Base-by-base conservation (phyloP, 2,113 vertebrate genomes). In the Alosa alosa region DNA sequence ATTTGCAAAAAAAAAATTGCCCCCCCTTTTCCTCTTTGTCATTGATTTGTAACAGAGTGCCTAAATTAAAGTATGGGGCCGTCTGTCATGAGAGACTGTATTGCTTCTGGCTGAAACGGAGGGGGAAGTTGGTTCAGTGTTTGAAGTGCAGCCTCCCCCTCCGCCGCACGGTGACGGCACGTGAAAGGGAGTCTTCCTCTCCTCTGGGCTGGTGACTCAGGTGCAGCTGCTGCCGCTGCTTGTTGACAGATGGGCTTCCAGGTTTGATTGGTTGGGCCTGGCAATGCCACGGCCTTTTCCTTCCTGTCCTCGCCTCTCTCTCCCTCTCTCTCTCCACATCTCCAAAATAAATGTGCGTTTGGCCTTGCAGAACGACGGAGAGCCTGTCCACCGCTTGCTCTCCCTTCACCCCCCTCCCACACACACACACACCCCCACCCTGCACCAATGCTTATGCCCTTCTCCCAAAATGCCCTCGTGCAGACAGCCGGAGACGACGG, bases 151-250 rank as follows among this genome's bases (percentile, higher is more conserved):
- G 60, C 25, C 68, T 36, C 31, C 68, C 31, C 68, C 31, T 75
- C 25, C 68, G 4, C 68, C 9, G 31, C 1, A 9, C 18, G 68
- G 4, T 75, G 68, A 75, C 31, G 68, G 68, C 25, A 15, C 2
- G 11, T 11, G 31, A 31, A 31, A 31, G 25, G 68, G 68, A 75
- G 68, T 75, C 68, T 75, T 75, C 68, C 31, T 75, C 25, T 75
- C 10, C 60, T 64, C 52, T 57, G 52, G 18, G 20, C 4, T 4
- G 17, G 5, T 85, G 86, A 88, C 86, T 88, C 86, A 86, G 86
- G 87, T 92, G 89, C 89, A 88, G 88, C 68, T 84, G 57, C 72
- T 75, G 55, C 64, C 3, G 22, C 47, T 46, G 81, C 45, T 86
- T 86, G 31, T 85, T 88, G 83, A 86, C 64, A n/a, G 83, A 85